Base-by-base conservation (phyloP, 1,140 invertebrate genomes). In the Sminthurides bifidus region DNA sequence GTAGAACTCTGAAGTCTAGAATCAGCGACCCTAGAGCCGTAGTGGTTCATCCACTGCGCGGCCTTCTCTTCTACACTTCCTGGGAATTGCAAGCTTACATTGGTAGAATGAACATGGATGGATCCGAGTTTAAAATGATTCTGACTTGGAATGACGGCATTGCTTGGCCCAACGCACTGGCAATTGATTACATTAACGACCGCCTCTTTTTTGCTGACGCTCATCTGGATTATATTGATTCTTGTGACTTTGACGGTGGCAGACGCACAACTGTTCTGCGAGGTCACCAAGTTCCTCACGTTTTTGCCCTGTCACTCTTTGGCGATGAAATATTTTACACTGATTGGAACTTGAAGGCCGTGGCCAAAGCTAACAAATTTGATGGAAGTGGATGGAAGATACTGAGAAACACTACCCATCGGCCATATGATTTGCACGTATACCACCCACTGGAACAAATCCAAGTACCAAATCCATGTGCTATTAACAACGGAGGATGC, bases 201-300 rank as follows among this genome's bases (percentile, higher is more conserved):
- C 78, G 85, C 62, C 81, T 96, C 17, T 96, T 89, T 73, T 99
- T 89, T 85, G 94, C 92, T 0, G 95, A 98, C 71, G 95, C 94
- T 61, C 95, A 98, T 78, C 75, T 98, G 24, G 93, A 98, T 72
- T 95, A 95, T 63, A 95, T 98, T 29, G 94, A 92, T 23, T 96
- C 82, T 52, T 79, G 85, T 3, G 89, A 95, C 73, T 76, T 96
- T 37, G 88, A 94, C 71, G 92, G 92, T 2, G 79, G 79, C 50
- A 82, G 90, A 68, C 75, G 87, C 3, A 84, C 91, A 53, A 76
- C 85, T 48, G 85, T 93, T 0, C 65, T 93, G 2, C 82, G 82
- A 0, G 89, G 89, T 1, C 76, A 65, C 14, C 59, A 79, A 40
- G 92, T 95, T 3, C 90, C 91, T 0, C 92, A 96, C 66, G 90